phyloP scores from a whole-genome alignment of 2,888 invertebrate genomes.

The Leptura quadrifasciata region DNA sequence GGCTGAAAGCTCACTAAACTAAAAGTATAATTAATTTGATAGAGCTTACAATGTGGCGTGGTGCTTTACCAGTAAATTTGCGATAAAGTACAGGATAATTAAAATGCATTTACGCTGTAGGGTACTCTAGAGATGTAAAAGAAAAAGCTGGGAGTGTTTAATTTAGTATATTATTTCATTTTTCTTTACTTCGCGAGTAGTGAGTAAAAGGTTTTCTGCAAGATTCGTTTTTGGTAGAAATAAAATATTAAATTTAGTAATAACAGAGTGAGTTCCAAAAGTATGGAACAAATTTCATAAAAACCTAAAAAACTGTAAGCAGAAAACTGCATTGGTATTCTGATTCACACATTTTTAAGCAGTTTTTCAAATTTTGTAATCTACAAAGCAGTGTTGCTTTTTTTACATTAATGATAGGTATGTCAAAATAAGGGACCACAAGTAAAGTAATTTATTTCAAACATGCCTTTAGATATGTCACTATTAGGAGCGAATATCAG shows the following conservation, averaged over 20 bases:
- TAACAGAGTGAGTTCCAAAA: too few relatives aligned
- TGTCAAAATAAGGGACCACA: too few relatives aligned
- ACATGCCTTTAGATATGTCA: too few relatives aligned
- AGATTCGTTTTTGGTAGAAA: not conserved
- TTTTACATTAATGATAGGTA: too few relatives aligned
- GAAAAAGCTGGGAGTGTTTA: slow-evolving; percentile 10
- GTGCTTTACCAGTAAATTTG: slow-evolving; percentile 28
- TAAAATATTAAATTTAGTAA: too few relatives aligned
- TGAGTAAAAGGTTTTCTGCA: not conserved
- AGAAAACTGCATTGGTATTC: too few relatives aligned
- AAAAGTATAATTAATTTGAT: slow-evolving; percentile 36
- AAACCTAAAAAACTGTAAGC: too few relatives aligned
- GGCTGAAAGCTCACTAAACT: slow-evolving; percentile 23
- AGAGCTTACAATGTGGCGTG: slow-evolving; percentile 11
- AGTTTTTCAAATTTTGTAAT: too few relatives aligned
- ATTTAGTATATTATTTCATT: not conserved
- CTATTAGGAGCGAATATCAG: not conserved
- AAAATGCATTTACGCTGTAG: slow-evolving; percentile 27
- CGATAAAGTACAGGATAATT: slow-evolving; percentile 26
- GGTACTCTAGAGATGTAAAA: not conserved
- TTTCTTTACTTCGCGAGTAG: not conserved
- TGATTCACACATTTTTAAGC: too few relatives aligned
- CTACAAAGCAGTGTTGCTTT: too few relatives aligned
- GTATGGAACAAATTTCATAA: too few relatives aligned
- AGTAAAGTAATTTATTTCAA: too few relatives aligned